Conservation (phyloP, 2,888 invertebrate species). For the Synanthedon tipuliformis region DNA sequence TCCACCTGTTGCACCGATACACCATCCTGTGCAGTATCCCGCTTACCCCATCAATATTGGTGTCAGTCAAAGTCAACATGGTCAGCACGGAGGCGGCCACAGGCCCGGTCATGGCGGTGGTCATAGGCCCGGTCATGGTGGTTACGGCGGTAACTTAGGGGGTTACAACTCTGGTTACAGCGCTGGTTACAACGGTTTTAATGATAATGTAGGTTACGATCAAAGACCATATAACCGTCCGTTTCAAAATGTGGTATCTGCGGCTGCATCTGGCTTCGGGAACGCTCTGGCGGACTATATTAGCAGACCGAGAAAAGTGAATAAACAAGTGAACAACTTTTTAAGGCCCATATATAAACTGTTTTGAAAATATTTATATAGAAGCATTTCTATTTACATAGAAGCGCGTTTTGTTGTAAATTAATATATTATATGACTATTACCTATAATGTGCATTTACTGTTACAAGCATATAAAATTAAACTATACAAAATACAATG, state of each 20-base stretch:
- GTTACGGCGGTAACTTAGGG: conserved; percentile 16
- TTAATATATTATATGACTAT: conserved; percentile 47
- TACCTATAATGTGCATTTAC: too few species aligned
- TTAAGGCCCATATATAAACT: conserved; percentile 47
- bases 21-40: not conserved
- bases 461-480: too few species aligned
- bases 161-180: conserved; percentile 18
- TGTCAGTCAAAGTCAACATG: conserved; percentile 14
- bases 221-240: conserved; percentile 21
- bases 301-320: conserved; percentile 36
- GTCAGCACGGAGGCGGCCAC: conserved; percentile 2
- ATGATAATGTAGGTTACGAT: conserved; percentile 16
- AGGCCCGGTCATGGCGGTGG: conserved; percentile 9
- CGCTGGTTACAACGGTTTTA: conserved; percentile 13
- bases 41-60: conserved; percentile 15
- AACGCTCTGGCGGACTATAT: conserved; percentile 59
- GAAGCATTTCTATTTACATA: not conserved
- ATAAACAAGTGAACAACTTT: conserved; percentile 43
- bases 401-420: not conserved
- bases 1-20: conserved; percentile 12
- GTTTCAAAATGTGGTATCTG: conserved; percentile 39
- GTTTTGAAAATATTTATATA: conserved; percentile 23
- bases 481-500: too few species aligned
- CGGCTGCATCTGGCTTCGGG: conserved; percentile 66
- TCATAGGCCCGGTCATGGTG: conserved; percentile 5